Conservation (phyloP, 2,888 invertebrate genomes). For the Abrostola tripartita region DNA sequence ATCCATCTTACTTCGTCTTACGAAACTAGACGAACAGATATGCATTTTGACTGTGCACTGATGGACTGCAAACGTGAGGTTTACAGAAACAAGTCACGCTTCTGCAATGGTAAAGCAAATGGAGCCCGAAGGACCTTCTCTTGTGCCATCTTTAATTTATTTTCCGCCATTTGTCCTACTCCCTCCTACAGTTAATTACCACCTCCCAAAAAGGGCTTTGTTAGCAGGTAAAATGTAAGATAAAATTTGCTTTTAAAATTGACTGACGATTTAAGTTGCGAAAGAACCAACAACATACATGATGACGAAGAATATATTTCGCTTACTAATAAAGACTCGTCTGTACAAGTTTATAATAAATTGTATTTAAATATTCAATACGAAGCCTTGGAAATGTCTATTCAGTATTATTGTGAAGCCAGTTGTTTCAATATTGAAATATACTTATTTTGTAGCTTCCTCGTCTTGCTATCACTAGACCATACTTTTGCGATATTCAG, state of each 20-base stretch:
- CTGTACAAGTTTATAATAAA: conserved; percentile 2
- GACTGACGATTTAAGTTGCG: background rate
- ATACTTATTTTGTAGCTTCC: conserved; percentile 14
- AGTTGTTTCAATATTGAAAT: conserved; percentile 41
- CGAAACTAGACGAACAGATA: conserved; percentile 53
- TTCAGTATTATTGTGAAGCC: conserved; percentile 15
- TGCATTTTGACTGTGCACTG: conserved; percentile 45
- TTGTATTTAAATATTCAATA: conserved; percentile 16
- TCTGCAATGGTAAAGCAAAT: conserved; percentile 28
- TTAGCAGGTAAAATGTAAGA: too few species aligned
- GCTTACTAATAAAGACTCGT: background rate
- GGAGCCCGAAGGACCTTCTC: conserved; percentile 16
- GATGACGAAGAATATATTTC: conserved; percentile 4
- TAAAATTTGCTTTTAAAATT: too few species aligned
- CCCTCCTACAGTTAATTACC: background rate
- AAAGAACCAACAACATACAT: background rate
- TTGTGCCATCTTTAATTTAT: conserved; percentile 7
- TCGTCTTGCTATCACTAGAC: conserved; percentile 4
- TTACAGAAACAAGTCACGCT: conserved; percentile 40
- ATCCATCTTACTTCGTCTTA: conserved; percentile 59
- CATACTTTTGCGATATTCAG: conserved; percentile 1
- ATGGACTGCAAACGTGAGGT: conserved; percentile 49
- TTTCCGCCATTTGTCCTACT: background rate
- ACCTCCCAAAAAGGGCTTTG: background rate
- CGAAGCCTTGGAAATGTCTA: conserved; percentile 20